Evolutionary conservation across 2,888 invertebrate species (phyloP), one percentile per base, ranked within the genome.

Genomic region (Eristalis tenax): DNA sequence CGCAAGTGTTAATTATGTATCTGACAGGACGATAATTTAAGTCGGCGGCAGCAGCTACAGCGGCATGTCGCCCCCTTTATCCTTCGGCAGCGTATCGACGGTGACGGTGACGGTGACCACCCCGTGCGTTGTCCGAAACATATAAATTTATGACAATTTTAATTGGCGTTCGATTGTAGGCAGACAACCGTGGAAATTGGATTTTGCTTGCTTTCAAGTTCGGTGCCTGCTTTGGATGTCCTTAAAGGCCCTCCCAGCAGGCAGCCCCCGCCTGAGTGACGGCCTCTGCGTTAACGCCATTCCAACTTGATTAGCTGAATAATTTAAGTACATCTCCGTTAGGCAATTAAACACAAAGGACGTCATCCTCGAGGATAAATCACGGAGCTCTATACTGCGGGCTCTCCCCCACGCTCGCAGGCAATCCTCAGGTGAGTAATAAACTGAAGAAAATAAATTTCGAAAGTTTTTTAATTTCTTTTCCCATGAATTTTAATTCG

Each of bases 1-100:
- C 87, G 79, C 87, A 87, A 87, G 87, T 87, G 87, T 87, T 87
- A 87, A 87, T 87, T 87, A 87, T 87, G 83, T 87, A 87, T 87
- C 83, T 87, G 87, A 87, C 87, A 87, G 87, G 83, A 87, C 87
- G 71, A 87, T 87, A 87, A 87, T 87, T 87, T 71, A 87, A 87
- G 83, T 80, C 73, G 79, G 64, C 59, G 26, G 50, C 50, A 18
- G n/a, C 50, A 18, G 43, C 5, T 4, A 18, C 50, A 8, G 18
- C 18, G 50, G 43, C 43, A n/a, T n/a, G 18, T 50, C 50, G 70
- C 23, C 23, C 32, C 56, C 10, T 63, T 10, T 40, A 32, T 35
- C 50, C 64, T 81, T 82, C 40, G 28, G 63, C 66, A 64, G 59
- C 61, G 38, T 75, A 70, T 50, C 64, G 40, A 59, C 26, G 26